phyloP scores from a whole-genome alignment of 2,113 vertebrate genomes.

The Axis porcinus region DNA sequence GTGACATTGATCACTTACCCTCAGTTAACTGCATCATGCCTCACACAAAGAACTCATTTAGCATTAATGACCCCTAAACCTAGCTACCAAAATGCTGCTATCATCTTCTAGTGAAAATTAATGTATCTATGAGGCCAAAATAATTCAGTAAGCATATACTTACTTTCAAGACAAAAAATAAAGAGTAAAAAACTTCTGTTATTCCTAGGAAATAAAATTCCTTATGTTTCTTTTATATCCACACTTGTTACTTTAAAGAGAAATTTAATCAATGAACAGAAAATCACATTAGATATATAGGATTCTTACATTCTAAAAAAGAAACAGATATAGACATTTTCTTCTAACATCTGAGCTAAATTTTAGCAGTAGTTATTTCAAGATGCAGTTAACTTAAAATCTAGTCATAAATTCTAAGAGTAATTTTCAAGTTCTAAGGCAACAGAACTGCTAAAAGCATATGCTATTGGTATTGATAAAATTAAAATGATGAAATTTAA shows the following conservation, averaged over 20 bases:
- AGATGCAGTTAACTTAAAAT: background rate
- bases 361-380: background rate
- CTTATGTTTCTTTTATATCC: background rate
- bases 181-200: background rate
- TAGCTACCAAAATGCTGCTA: background rate
- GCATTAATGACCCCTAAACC: background rate
- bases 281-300: background rate
- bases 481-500: conserved; percentile 62
- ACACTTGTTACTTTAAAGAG: background rate
- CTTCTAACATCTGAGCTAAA: background rate
- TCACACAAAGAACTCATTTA: background rate
- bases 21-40: background rate
- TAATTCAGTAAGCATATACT: background rate
- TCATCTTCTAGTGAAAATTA: background rate
- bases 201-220: background rate
- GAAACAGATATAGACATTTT: background rate
- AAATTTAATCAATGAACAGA: background rate
- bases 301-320: background rate
- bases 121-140: background rate
- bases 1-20: background rate
- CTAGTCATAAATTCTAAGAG: conserved; percentile 33
- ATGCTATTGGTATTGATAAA: conserved; percentile 13
- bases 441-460: conserved; percentile 34
- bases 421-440: background rate
- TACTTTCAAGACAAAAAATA: background rate